These are phyloP conservation scores for Callaeas wilsoni DNA, from an alignment of 2,113 vertebrate genomes.

Conservation along the genomic window DNA sequence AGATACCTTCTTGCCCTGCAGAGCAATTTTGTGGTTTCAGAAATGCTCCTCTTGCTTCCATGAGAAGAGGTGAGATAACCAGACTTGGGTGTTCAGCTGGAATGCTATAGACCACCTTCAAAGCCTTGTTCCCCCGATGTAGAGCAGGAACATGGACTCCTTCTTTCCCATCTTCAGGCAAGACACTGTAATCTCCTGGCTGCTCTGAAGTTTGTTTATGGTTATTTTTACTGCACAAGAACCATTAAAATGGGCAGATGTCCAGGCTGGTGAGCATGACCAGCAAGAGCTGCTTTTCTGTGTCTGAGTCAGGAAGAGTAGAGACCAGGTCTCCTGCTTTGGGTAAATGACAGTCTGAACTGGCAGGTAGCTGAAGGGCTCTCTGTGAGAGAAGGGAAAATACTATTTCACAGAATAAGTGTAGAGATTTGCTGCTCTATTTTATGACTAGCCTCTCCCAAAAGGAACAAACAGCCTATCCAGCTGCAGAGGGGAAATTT, in stretches of 20 bases:
- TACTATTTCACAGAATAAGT: not conserved
- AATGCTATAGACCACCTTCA: not conserved
- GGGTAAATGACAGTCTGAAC: not conserved
- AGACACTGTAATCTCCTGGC: not conserved
- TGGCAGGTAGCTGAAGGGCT: accelerated
- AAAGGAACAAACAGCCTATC: not conserved
- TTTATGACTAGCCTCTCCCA: not conserved
- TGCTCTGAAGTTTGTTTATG: not conserved
- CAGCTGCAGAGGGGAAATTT: not conserved
- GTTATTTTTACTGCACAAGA: not conserved
- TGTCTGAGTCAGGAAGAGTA: not conserved
- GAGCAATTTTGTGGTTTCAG: not conserved
- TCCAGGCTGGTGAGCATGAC: not conserved
- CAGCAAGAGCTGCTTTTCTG: not conserved
- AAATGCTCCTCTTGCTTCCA: not conserved
- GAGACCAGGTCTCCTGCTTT: not conserved
- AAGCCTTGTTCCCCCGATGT: not conserved
- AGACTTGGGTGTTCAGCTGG: not conserved
- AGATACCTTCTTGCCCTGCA: not conserved
- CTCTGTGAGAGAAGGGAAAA: not conserved
- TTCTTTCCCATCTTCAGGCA: not conserved
- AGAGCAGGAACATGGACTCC: not conserved
- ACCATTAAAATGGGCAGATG: not conserved
- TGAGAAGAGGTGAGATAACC: not conserved
- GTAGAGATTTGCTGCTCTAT: not conserved